These are phyloP conservation scores for Drosophila setosimentum DNA, from an alignment of 2,888 invertebrate genomes.

Conservation along the genomic window DNA sequence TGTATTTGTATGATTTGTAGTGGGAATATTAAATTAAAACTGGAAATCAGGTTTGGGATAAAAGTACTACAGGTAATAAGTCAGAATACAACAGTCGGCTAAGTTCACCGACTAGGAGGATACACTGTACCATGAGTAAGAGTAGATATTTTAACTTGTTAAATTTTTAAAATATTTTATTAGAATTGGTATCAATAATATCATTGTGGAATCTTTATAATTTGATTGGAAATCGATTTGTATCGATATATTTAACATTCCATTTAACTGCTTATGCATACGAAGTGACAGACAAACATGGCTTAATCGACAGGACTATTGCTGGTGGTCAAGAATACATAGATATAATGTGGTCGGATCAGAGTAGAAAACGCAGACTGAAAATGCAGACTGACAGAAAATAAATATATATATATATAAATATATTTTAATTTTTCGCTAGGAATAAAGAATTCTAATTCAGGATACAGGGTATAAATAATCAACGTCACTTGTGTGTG, in stretches of 20 bases:
- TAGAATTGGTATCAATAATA: neutral
- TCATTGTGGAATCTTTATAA: no score
- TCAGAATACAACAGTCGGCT: conserved; percentile 34
- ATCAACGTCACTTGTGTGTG: conserved; percentile 39
- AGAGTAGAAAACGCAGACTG: neutral
- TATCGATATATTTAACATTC: neutral
- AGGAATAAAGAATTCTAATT: neutral
- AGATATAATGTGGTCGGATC: neutral
- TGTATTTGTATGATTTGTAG: conserved; percentile 29
- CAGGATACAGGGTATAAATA: conserved; percentile 58
- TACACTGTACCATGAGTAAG: conserved; percentile 46
- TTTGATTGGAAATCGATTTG: neutral
- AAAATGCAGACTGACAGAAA: neutral
- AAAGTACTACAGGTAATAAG: conserved; percentile 30
- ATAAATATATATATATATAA: no score
- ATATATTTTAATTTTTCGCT: neutral
- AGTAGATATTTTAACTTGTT: neutral
- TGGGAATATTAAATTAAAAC: conserved; percentile 21
- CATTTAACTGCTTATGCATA: neutral
- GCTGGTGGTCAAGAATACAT: neutral
- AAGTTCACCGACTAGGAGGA: conserved; percentile 41
- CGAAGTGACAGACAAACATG: neutral
- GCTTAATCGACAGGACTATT: neutral
- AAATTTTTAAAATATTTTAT: neutral
- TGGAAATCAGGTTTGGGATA: conserved; percentile 18